Evolutionary conservation across 2,797 vertebrate genomes (phyloP).

Genomic region (Sebastes itinus): DNA sequence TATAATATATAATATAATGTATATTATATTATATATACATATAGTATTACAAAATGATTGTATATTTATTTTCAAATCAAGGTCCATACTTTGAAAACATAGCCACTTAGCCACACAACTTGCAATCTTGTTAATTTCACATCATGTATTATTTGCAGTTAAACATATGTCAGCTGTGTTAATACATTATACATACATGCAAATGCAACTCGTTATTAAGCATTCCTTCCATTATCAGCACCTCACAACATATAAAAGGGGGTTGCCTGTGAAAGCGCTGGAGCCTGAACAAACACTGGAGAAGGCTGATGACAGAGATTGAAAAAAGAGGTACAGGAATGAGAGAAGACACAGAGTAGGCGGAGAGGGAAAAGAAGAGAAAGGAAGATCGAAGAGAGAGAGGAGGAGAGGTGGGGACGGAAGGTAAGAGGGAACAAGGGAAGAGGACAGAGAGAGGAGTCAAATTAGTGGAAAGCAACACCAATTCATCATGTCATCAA

Average conservation of each 20-base stretch:
- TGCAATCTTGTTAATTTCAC: background rate
- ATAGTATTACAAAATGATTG: background rate
- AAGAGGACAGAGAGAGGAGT: background rate
- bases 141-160: background rate
- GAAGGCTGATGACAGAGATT: background rate
- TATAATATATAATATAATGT: too few species aligned
- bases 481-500: constrained; percentile 1
- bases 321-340: background rate
- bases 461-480: background rate
- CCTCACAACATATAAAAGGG: background rate
- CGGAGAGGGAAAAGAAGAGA: background rate
- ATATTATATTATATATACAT: background rate
- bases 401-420: background rate
- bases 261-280: background rate
- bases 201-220: background rate
- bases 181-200: background rate
- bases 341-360: background rate
- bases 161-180: background rate
- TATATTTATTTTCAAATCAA: background rate
- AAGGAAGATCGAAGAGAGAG: background rate
- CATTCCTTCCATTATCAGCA: background rate
- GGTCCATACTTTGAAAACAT: background rate
- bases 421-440: background rate
- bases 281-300: background rate
- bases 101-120: background rate